phyloP scores from a whole-genome alignment of 2,113 vertebrate genomes.

The Heptranchias perlo region DNA sequence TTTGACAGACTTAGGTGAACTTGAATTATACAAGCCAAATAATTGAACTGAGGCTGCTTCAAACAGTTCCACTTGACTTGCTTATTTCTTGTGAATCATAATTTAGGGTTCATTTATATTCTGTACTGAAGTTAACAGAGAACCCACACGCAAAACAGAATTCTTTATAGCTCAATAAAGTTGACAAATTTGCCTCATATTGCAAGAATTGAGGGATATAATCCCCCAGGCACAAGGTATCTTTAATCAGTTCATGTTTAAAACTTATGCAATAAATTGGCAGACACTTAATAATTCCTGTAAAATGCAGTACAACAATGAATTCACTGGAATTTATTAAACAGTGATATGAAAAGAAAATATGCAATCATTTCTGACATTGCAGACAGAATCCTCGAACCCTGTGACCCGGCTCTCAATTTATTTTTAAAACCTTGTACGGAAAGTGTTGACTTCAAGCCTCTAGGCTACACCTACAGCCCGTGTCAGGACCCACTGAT shows the following conservation, averaged over 20 bases:
- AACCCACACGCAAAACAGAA: neutral
- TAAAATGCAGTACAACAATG: neutral
- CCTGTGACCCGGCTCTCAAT: slow-evolving; percentile 12
- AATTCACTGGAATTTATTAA: slow-evolving; percentile 6
- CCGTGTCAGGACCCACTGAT: slow-evolving; percentile 49
- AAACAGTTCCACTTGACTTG: neutral
- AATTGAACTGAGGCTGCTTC: neutral
- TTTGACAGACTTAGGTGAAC: neutral
- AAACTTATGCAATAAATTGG: neutral
- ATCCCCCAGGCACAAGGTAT: neutral
- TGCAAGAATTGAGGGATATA: slow-evolving; percentile 2
- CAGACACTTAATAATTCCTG: neutral
- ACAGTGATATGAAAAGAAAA: neutral
- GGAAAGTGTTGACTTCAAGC: slow-evolving; percentile 39
- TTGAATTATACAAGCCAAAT: neutral
- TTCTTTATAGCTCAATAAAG: neutral
- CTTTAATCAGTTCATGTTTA: slow-evolving; percentile 5
- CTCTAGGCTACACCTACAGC: slow-evolving; percentile 43
- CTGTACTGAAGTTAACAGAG: neutral
- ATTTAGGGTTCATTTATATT: neutral
- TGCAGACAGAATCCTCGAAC: neutral
- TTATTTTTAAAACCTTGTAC: slow-evolving; percentile 12
- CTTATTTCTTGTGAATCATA: neutral
- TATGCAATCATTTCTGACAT: slow-evolving; percentile 15
- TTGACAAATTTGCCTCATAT: neutral